Conservation (phyloP, 2,888 invertebrate genomes). For the Morpho helenor region DNA sequence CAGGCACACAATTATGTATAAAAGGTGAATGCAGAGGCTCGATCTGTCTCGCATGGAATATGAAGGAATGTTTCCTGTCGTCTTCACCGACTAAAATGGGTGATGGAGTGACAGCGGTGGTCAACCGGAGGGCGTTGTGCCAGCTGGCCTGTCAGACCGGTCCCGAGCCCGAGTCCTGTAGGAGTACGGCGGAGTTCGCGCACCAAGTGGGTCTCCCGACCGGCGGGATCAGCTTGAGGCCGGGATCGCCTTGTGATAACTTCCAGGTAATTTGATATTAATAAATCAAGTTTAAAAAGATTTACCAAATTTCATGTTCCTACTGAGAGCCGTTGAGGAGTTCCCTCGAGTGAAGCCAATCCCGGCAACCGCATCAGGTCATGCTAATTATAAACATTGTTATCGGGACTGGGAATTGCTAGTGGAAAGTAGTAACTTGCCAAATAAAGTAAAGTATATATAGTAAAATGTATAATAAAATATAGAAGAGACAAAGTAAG, state of each 20-base stretch:
- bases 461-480: too few species aligned
- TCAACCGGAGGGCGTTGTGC: constrained; percentile 92
- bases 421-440: too few species aligned
- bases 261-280: constrained; percentile 84
- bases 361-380: too few species aligned
- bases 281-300: too few species aligned
- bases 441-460: too few species aligned
- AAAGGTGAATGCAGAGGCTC: constrained; percentile 96
- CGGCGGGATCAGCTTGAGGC: constrained; percentile 92
- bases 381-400: too few species aligned
- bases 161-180: constrained; percentile 84
- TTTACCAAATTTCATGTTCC: too few species aligned
- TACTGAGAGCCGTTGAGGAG: too few species aligned
- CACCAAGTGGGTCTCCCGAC: constrained; percentile 83
- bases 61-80: constrained; percentile 96
- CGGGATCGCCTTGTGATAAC: constrained; percentile 99
- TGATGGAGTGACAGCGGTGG: constrained; percentile 76
- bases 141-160: constrained; percentile 98
- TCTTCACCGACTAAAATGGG: constrained; percentile 82
- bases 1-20: constrained; percentile 88
- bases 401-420: too few species aligned
- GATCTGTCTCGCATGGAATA: constrained; percentile 96
- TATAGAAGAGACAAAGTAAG: too few species aligned
- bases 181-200: constrained; percentile 93
- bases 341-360: too few species aligned